Evolutionary conservation across 1,140 invertebrate genomes (phyloP), one percentile per base, ranked within the genome.

Genomic region (Cydia amplana): DNA sequence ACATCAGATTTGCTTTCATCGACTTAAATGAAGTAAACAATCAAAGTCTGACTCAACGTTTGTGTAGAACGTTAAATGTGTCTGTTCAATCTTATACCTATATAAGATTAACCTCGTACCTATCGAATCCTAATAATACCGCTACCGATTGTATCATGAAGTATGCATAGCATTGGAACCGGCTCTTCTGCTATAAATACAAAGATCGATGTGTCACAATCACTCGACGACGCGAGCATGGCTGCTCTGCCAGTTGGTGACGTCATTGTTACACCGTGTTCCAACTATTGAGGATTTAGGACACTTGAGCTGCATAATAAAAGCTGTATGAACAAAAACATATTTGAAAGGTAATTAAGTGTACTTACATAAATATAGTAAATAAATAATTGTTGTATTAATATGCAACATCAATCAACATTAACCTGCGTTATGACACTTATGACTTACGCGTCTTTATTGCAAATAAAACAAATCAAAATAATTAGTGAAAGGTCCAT

Each of bases 181-280:
- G 65, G 16, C 20, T 25, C 28, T 70, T 70, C 32, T 36, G 32
- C 28, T 36, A 70, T 70, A 36, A 70, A 70, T 70, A 70, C 65
- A 23, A 70, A 70, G 65, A 70, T 70, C 65, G 65, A 70, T 70
- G 65, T 70, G 65, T 70, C 65, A 70, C 40, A 70, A 70, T 28
- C 65, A 70, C 65, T 70, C 32, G 1, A 70, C 65, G 65, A 70
- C 36, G n/a, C 65, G n/a, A 36, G 65, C 65, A 23, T 23, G 18
- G 55, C 55, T 20, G 20, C 20, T 60, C 55, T 23, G 55, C 20
- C 20, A 20, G 6, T 23, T 70, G n/a, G 4, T 23, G 28, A 40
- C 65, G 28, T 70, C 65, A 70, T 67, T 70, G 65, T 70, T 70
- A 36, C 65, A 18, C n/a, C 65, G 36, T 43, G 65, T n/a, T 70